phyloP scores from a whole-genome alignment of 2,797 vertebrate species.

The Erpetoichthys calabaricus region DNA sequence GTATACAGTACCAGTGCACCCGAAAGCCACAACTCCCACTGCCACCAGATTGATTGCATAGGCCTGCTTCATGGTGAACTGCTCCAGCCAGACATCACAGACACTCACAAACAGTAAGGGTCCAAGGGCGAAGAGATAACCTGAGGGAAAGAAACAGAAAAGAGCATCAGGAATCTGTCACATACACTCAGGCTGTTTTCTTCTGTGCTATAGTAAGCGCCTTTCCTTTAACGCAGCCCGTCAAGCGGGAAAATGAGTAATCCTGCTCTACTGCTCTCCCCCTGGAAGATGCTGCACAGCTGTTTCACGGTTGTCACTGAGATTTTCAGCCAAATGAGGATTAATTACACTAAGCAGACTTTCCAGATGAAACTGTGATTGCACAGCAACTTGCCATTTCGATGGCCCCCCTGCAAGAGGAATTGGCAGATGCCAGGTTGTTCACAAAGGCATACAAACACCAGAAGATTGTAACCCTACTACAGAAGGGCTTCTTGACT shows the following conservation, averaged over 20 bases:
- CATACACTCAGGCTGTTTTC: background rate
- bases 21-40: slow-evolving; percentile 85
- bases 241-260: background rate
- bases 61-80: slow-evolving; percentile 71
- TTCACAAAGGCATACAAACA: too few relatives aligned
- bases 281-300: slow-evolving; percentile 17
- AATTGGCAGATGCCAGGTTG: too few relatives aligned
- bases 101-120: slow-evolving; percentile 83
- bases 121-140: slow-evolving; percentile 80
- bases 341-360: slow-evolving; percentile 7
- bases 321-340: slow-evolving; percentile 8
- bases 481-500: too few relatives aligned
- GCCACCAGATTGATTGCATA: slow-evolving; percentile 81
- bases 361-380: slow-evolving; percentile 3
- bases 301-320: slow-evolving; percentile 7
- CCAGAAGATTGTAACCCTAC: too few relatives aligned
- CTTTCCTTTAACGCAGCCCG: slow-evolving; percentile 7
- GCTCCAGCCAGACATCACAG: slow-evolving; percentile 84
- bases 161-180: accelerated
- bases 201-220: background rate
- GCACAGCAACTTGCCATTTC: background rate
- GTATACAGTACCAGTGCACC: slow-evolving; percentile 77
- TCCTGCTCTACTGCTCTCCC: slow-evolving; percentile 11
- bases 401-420: too few relatives aligned
- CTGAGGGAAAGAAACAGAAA: slow-evolving; percentile 31